A percentile compares a stretch with the other conserved stretches of the same genome.
phyloP scores from a whole-genome alignment of 2,888 invertebrate genomes.

The Drosophila pseudotakahashii region DNA sequence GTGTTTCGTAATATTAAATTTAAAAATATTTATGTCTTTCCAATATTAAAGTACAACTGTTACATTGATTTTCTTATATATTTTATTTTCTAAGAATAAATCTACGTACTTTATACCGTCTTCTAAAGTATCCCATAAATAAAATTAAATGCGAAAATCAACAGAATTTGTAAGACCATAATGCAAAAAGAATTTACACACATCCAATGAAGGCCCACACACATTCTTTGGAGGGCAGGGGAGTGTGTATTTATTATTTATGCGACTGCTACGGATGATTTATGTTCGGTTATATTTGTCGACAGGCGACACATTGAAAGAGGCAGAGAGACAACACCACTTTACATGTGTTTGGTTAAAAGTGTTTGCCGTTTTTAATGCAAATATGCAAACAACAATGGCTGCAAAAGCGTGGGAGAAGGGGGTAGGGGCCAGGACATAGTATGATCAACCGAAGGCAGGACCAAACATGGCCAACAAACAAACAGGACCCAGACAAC shows the following conservation, averaged over 20 bases:
- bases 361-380: constrained; percentile 53
- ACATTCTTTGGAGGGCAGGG: neutral
- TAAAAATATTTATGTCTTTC: too few species aligned
- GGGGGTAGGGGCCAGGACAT: neutral
- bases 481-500: constrained; percentile 38
- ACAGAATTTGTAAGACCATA: constrained; percentile 8
- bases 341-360: constrained; percentile 44
- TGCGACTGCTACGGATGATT: constrained; percentile 65
- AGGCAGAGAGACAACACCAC: constrained; percentile 20
- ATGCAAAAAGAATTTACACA: constrained; percentile 1
- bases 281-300: constrained; percentile 58
- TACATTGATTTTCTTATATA: too few species aligned
- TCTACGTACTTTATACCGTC: neutral
- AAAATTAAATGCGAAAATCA: constrained; percentile 2
- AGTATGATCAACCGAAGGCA: constrained; percentile 8
- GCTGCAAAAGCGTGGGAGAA: constrained; percentile 5
- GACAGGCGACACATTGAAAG: constrained; percentile 47
- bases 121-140: neutral
- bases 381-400: constrained; percentile 53
- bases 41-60: too few species aligned
- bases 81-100: neutral
- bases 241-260: constrained; percentile 67
- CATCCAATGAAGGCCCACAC: constrained; percentile 1
- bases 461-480: constrained; percentile 34
- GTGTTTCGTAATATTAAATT: too few species aligned